A percentile compares a stretch with the other conserved stretches of the same genome.
These are phyloP conservation scores for Coelinius sp. DNA, from an alignment of 2,888 invertebrate genomes.

Conservation along the genomic window DNA sequence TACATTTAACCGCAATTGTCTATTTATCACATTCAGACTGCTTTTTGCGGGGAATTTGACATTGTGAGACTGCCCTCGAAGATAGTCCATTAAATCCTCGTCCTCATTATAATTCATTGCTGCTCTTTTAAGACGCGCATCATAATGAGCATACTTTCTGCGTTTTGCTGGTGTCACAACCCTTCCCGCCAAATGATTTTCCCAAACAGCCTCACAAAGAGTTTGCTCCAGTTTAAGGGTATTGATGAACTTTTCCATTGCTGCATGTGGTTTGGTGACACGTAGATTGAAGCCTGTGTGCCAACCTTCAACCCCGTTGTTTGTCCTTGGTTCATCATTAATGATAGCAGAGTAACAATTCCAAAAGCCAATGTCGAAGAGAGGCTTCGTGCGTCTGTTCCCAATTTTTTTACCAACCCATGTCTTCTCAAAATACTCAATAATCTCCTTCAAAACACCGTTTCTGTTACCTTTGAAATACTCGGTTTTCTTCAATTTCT, in stretches of 20 bases:
- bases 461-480: constrained; percentile 15
- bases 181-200: neutral
- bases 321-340: neutral
- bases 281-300: neutral
- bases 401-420: constrained; percentile 16
- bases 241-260: neutral
- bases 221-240: neutral
- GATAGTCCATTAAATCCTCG: neutral
- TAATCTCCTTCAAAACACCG: neutral
- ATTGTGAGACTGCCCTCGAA: neutral
- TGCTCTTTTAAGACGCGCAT: neutral
- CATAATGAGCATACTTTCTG: neutral
- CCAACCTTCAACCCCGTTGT: neutral
- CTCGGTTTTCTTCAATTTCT: neutral
- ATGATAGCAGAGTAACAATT: constrained; percentile 21
- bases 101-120: neutral
- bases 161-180: neutral
- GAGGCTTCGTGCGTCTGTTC: constrained; percentile 1
- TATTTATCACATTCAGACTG: too few relatives aligned
- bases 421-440: constrained; percentile 23
- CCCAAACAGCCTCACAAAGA: neutral
- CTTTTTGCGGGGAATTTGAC: neutral
- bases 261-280: neutral
- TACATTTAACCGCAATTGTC: too few relatives aligned
- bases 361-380: constrained; percentile 9